phyloP scores from a whole-genome alignment of 2,888 invertebrate genomes.

The Germaria angustata region DNA sequence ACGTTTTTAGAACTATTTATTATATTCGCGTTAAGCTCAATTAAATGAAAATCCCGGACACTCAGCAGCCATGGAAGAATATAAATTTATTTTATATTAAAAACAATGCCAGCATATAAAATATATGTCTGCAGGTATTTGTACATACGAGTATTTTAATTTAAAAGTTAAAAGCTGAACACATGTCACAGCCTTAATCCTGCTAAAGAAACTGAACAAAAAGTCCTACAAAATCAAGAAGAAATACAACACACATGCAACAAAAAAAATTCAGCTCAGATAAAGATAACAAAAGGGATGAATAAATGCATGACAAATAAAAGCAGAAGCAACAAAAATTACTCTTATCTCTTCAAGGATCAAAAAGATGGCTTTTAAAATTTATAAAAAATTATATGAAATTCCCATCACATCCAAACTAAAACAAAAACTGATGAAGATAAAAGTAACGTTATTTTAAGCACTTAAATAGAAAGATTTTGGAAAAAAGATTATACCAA shows the following conservation, averaged over 20 bases:
- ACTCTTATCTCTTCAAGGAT: constrained; percentile 57
- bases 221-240: background rate
- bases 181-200: constrained; percentile 34
- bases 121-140: too few species aligned
- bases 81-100: too few species aligned
- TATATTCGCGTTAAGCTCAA: too few species aligned
- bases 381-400: constrained; percentile 40
- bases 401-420: background rate
- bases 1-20: too few species aligned
- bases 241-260: constrained; percentile 10
- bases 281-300: constrained; percentile 39
- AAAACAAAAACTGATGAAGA: constrained; percentile 19
- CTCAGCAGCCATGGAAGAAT: too few species aligned
- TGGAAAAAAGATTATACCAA: constrained; percentile 47
- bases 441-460: constrained; percentile 60
- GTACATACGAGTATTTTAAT: too few species aligned
- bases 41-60: too few species aligned
- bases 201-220: background rate
- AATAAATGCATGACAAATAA: constrained; percentile 31
- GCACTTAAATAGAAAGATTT: constrained; percentile 61
- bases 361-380: constrained; percentile 58
- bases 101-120: background rate
- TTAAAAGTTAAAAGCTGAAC: constrained; percentile 42
- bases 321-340: constrained; percentile 18
- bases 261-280: constrained; percentile 19